Evolutionary conservation across 2,888 invertebrate species (phyloP).

Genomic region (Diadegma fenestrale): DNA sequence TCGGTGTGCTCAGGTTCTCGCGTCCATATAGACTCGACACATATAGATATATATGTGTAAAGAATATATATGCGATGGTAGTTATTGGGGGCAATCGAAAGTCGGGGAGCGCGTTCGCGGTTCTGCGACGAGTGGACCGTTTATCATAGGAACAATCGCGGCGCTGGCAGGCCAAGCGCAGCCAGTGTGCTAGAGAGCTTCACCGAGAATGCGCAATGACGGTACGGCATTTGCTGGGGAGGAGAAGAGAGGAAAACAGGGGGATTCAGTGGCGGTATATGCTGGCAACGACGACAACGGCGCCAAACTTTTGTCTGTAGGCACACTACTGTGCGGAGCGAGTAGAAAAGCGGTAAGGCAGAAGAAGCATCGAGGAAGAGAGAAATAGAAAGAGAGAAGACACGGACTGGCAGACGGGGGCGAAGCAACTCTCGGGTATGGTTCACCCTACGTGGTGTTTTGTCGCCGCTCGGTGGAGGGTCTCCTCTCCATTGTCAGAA

Average conservation of each 20-base stretch:
- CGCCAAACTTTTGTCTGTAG: conserved; percentile 59
- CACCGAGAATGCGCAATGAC: conserved; percentile 51
- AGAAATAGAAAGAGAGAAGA: conserved; percentile 35
- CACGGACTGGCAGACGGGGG: conserved; percentile 6
- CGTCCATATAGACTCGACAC: background rate
- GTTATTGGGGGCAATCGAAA: conserved; percentile 50
- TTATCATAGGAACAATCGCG: conserved; percentile 63
- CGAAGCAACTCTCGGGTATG: conserved; percentile 35
- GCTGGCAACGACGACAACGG: conserved; percentile 34
- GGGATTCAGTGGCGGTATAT: conserved; percentile 27
- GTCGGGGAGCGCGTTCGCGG: conserved; percentile 31
- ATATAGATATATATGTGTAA: background rate
- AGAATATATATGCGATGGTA: conserved; percentile 7
- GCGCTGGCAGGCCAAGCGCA: conserved; percentile 44
- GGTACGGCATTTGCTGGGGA: conserved; percentile 18
- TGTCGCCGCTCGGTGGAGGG: conserved; percentile 44
- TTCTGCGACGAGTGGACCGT: conserved; percentile 45
- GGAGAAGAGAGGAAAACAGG: conserved; percentile 28
- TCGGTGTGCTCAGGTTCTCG: conserved; percentile 29
- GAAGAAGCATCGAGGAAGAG: conserved; percentile 18
- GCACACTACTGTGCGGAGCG: conserved; percentile 22
- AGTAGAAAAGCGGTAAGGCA: conserved; percentile 24
- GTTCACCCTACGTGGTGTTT: conserved; percentile 52
- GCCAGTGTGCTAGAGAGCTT: conserved; percentile 43
- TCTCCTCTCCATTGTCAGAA: conserved; percentile 57